Percentiles rank a stretch among this genome's conserved stretches.
These are phyloP conservation scores for Osmoderma eremita DNA, from an alignment of 2,888 invertebrate genomes.

Conservation along the genomic window DNA sequence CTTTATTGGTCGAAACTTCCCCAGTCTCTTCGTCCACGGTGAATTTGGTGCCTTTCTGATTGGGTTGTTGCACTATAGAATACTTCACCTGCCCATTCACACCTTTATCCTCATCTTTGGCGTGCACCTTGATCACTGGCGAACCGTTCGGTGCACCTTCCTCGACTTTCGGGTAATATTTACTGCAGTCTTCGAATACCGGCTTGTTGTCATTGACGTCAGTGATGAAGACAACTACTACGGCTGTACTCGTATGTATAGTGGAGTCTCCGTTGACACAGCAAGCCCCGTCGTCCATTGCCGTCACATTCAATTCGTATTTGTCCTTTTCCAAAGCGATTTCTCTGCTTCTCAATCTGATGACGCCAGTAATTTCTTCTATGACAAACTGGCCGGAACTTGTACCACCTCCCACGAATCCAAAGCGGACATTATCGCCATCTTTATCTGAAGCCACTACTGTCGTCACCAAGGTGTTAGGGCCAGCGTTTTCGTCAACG, in stretches of 20 bases:
- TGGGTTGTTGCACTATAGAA: constrained; percentile 95
- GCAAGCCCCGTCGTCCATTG: constrained; percentile 97
- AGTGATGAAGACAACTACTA: constrained; percentile 95
- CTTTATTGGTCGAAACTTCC: constrained; percentile 93
- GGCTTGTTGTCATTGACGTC: constrained; percentile 98
- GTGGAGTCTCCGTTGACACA: constrained; percentile 89
- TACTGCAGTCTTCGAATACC: constrained; percentile 91
- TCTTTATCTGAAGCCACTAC: constrained; percentile 98
- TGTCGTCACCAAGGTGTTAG: constrained; percentile 94
- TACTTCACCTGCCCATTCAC: constrained; percentile 96
- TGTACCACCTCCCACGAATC: constrained; percentile 89
- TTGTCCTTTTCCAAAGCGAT: constrained; percentile 92
- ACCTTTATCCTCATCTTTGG: constrained; percentile 95
- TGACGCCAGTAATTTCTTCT: constrained; percentile 94
- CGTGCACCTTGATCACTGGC: constrained; percentile 90
- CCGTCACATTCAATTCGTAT: constrained; percentile 96
- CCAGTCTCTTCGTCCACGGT: constrained; percentile 96
- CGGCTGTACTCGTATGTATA: constrained; percentile 92
- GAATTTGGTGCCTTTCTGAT: constrained; percentile 95
- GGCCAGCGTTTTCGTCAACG: constrained; percentile 95
- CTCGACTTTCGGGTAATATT: constrained; percentile 93
- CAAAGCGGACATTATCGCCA: constrained; percentile 94
- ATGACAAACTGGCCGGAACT: constrained; percentile 94
- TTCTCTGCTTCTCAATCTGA: constrained; percentile 85
- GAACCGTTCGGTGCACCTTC: constrained; percentile 95